These are phyloP conservation scores for Podiceps cristatus DNA, from an alignment of 2,113 vertebrate species.

Conservation along the genomic window DNA sequence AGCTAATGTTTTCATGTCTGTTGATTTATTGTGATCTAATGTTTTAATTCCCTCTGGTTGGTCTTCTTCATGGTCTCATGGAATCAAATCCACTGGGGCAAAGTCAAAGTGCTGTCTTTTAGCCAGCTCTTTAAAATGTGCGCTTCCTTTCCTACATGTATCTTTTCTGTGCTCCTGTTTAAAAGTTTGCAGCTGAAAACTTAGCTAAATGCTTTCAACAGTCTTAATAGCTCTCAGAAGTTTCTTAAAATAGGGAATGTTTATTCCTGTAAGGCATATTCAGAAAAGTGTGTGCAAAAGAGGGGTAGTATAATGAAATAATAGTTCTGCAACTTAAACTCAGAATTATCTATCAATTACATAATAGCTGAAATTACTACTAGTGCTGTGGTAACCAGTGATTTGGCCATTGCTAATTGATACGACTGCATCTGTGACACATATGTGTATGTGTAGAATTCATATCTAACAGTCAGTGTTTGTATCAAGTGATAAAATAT, in stretches of 20 bases:
- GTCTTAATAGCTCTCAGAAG: not conserved
- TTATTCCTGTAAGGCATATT: not conserved
- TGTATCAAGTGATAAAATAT: not conserved
- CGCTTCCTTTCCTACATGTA: not conserved
- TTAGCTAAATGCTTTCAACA: not conserved
- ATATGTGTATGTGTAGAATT: not conserved
- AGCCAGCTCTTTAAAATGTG: not conserved
- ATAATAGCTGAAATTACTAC: not conserved
- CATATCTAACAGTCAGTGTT: not conserved
- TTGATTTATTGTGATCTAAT: constrained; percentile 48
- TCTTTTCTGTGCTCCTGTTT: not conserved
- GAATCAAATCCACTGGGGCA: constrained; percentile 15
- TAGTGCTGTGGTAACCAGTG: not conserved
- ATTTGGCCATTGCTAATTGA: not conserved
- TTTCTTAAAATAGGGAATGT: not conserved
- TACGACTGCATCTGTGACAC: not conserved
- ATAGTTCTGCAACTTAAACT: not conserved
- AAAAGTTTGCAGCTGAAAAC: not conserved
- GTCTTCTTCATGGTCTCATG: constrained; percentile 18
- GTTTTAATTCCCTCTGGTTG: constrained; percentile 5
- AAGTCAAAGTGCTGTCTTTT: not conserved
- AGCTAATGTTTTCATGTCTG: constrained; percentile 54
- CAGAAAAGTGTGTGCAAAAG: not conserved
- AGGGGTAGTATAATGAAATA: not conserved
- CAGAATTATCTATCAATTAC: not conserved